Evolutionary conservation across 2,888 invertebrate genomes (phyloP).

Genomic region (Leptopterna dolabrata): DNA sequence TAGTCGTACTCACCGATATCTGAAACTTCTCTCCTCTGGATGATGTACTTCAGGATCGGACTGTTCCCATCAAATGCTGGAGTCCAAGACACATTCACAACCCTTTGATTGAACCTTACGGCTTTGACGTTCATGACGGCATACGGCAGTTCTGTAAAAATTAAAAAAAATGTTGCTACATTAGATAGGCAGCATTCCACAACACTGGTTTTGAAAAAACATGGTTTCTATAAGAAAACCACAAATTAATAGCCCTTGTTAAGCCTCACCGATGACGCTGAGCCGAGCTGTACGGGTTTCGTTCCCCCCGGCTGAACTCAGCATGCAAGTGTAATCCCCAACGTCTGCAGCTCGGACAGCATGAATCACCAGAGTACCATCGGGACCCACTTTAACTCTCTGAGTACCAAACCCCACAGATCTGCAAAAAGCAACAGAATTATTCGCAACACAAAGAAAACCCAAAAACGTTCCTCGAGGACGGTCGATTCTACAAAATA

Average conservation of each 20-base stretch:
- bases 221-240: neutral
- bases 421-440: slow-evolving; percentile 65
- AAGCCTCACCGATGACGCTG: slow-evolving; percentile 75
- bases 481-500: too few relatives aligned
- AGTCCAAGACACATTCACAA: slow-evolving; percentile 93
- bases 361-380: slow-evolving; percentile 88
- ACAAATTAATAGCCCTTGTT: neutral
- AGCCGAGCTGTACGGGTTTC: slow-evolving; percentile 87
- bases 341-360: slow-evolving; percentile 93
- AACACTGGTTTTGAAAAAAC: too few relatives aligned
- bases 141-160: slow-evolving; percentile 82
- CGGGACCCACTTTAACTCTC: slow-evolving; percentile 79
- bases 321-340: slow-evolving; percentile 91
- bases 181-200: too few relatives aligned
- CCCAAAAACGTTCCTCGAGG: neutral
- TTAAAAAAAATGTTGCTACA: neutral
- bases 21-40: slow-evolving; percentile 90
- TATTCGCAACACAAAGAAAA: neutral
- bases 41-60: slow-evolving; percentile 90
- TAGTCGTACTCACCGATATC: slow-evolving; percentile 77
- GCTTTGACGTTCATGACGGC: slow-evolving; percentile 91
- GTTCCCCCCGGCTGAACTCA: slow-evolving; percentile 91
- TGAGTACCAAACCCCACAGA: slow-evolving; percentile 75
- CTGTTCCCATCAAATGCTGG: slow-evolving; percentile 98
- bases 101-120: slow-evolving; percentile 74